phyloP scores from a whole-genome alignment of 1,140 invertebrate species.

The Odontomachus brunneus region DNA sequence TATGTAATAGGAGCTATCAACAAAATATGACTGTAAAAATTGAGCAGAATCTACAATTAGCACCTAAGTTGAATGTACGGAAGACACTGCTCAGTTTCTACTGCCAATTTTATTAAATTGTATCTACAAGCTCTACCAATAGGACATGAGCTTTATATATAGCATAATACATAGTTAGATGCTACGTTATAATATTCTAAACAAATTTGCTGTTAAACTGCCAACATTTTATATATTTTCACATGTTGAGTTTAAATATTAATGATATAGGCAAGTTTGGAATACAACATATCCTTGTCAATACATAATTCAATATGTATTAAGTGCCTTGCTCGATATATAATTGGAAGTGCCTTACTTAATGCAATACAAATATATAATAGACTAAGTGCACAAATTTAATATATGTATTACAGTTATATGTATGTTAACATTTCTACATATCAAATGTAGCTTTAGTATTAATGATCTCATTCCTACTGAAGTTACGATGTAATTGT shows the following conservation, averaged over 20 bases:
- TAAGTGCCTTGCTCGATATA: constrained; percentile 7
- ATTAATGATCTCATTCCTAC: constrained; percentile 69
- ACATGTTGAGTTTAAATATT: neutral
- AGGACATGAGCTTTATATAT: too few relatives aligned
- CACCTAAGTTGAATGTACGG: too few relatives aligned
- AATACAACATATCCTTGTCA: constrained; percentile 24
- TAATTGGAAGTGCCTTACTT: neutral
- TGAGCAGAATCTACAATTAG: neutral
- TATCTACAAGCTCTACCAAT: neutral
- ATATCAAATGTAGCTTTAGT: constrained; percentile 39
- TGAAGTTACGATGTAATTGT: constrained; percentile 41
- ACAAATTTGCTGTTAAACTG: neutral
- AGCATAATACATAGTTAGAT: constrained; percentile 12
- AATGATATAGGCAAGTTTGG: constrained; percentile 15
- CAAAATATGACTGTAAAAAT: neutral
- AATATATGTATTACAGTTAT: constrained; percentile 3
- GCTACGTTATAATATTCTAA: constrained; percentile 22
- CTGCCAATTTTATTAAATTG: constrained; percentile 12
- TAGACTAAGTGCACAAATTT: constrained; percentile 39
- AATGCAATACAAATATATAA: neutral
- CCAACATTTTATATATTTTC: constrained; percentile 27
- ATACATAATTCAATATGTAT: constrained; percentile 1
- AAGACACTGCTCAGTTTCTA: too few relatives aligned
- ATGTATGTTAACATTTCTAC: constrained; percentile 3
- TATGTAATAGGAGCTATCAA: too few relatives aligned